A percentile compares a stretch with the other conserved stretches of the same genome.
These are phyloP conservation scores for Ciona savignyi DNA, from an alignment of 23 tunicate species.

Conservation along the genomic window DNA sequence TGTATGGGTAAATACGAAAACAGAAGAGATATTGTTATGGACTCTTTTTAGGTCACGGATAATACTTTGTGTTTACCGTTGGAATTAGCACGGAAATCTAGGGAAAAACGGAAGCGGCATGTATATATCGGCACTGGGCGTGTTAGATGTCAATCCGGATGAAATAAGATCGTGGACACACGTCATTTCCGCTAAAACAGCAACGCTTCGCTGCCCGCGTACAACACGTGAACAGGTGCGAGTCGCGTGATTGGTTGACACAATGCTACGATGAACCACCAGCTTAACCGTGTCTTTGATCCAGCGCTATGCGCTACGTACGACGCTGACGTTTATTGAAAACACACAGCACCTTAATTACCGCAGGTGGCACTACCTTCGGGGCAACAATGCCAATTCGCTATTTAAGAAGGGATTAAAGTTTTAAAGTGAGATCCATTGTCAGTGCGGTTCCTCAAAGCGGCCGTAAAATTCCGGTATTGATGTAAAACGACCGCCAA, in stretches of 20 bases:
- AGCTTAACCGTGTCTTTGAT: neutral
- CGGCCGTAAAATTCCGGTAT: no score
- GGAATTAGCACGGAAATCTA: no score
- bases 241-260: neutral
- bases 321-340: neutral
- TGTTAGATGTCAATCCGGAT: neutral
- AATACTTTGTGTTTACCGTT: no score
- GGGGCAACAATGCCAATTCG: no score
- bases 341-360: no score
- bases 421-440: conserved; percentile 1
- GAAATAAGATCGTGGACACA: neutral
- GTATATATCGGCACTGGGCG: neutral
- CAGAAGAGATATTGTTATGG: no score
- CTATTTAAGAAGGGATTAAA: neutral
- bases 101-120: no score
- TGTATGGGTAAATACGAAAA: no score
- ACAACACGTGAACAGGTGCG: conserved; percentile 1
- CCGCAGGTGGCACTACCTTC: no score
- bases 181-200: neutral
- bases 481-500: no score
- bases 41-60: no score
- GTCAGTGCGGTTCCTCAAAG: neutral
- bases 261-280: neutral
- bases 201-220: neutral
- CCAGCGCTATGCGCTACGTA: neutral